Evolutionary conservation across 2,113 vertebrate species (phyloP), one percentile per base, ranked within the genome.

Genomic region (Dipodomys ordii): DNA sequence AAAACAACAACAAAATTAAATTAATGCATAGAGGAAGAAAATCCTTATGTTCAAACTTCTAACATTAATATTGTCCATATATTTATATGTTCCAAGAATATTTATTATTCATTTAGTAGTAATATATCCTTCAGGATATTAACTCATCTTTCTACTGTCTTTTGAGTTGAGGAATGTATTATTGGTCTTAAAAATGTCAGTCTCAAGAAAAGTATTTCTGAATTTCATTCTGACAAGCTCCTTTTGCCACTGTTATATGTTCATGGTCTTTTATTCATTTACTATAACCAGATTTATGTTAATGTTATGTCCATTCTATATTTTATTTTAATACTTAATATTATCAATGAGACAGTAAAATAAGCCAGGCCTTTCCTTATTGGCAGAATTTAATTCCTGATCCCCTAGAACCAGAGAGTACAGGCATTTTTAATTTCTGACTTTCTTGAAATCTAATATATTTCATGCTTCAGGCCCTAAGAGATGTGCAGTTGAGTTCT

Each of bases 261-360:
- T 65, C 18, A 9, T 87, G 82, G 46, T 73, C 23, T 88, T 93
- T 95, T 94, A 78, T 80, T 91, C 83, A 74, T 57, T 90, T 30
- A 92, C 0, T 64, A 84, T 87, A 87, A 71, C 25, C 39, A 87
- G 23, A 78, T 89, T 92, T 94, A 62, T 92, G 67, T 30, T 73
- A 80, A 76, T 89, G 10, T 71, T 91, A 73, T 73, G 5, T 49
- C 49, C 2, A 62, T 74, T 84, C 28, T 30, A 6, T 39, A 49
- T 64, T 93, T 80, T 89, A 72, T 78, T 44, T 91, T 91, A 93
- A 91, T 60, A 77, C 72, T 96, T 86, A 77, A 72, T 18, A 60
- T 39, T 73, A 86, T 28, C 89, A 46, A 62, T 79, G 67, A 20
- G 80, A 57, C 53, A 93, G 32, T 60, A 53, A 89, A 84, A 82